phyloP scores from a whole-genome alignment of 2,797 vertebrate genomes.

The Emydoidea blandingii region DNA sequence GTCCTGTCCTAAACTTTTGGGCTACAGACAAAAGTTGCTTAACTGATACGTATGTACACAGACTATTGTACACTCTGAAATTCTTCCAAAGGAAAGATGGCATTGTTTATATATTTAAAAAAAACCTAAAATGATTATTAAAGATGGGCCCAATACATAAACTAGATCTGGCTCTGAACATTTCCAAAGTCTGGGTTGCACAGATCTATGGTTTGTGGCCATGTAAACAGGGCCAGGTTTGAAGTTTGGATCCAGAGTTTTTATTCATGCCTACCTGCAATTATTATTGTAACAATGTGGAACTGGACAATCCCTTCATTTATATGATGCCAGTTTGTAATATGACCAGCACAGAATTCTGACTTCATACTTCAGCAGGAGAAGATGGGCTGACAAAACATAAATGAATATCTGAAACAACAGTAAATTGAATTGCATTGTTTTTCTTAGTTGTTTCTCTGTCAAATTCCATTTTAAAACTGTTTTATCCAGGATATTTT shows the following conservation, averaged over 20 bases:
- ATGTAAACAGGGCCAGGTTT: background rate
- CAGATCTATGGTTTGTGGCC: background rate
- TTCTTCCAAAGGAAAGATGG: background rate
- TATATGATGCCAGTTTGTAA: background rate
- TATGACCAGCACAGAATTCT: background rate
- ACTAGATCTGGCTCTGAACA: background rate
- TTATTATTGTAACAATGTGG: background rate
- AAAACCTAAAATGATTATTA: background rate
- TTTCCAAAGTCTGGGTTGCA: background rate
- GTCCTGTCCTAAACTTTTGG: background rate
- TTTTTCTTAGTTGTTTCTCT: background rate
- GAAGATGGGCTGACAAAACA: accelerated
- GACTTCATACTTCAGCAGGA: background rate
- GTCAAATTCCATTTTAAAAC: background rate
- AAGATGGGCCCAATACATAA: background rate
- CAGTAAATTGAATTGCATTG: background rate
- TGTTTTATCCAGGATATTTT: background rate
- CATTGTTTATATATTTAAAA: background rate
- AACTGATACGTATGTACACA: background rate
- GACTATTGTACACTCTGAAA: background rate
- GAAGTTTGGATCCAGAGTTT: background rate
- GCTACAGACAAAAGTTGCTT: background rate
- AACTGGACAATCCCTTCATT: background rate
- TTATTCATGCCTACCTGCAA: background rate
- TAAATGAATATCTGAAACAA: no score